A percentile compares a stretch with the other conserved stretches of the same genome.
Conservation (phyloP, 1,140 invertebrate species). For the Brachionus plicatilis region DNA sequence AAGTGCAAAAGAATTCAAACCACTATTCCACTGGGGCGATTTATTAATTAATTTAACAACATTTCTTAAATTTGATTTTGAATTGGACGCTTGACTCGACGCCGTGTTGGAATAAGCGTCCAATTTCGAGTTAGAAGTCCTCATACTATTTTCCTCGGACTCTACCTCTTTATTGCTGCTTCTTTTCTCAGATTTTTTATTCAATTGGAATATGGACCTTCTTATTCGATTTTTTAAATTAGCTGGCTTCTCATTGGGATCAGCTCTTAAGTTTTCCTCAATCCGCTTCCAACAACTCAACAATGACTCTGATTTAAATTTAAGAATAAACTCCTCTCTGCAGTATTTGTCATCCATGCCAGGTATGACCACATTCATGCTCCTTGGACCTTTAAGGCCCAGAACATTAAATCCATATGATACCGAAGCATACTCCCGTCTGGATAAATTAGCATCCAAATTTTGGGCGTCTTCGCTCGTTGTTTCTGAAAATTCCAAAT, state of each 20-base stretch:
- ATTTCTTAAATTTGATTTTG: background rate
- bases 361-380: slow-evolving; percentile 1
- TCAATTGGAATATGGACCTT: background rate
- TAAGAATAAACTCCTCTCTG: slow-evolving; percentile 13
- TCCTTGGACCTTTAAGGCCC: slow-evolving; percentile 36
- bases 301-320: slow-evolving; percentile 26
- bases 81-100: background rate
- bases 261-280: background rate
- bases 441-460: background rate
- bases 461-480: background rate
- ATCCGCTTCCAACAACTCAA: background rate
- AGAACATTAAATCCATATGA: slow-evolving; percentile 7
- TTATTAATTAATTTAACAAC: slow-evolving; percentile 37
- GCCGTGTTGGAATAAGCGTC: background rate
- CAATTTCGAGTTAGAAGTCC: background rate
- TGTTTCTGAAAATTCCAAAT: slow-evolving; percentile 5
- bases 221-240: background rate
- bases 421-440: background rate
- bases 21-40: slow-evolving; percentile 18
- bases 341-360: slow-evolving; percentile 12
- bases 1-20: slow-evolving; percentile 23
- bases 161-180: background rate
- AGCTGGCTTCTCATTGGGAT: background rate
- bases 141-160: background rate
- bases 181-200: slow-evolving; percentile 14